Percentiles rank a stretch among this genome's conserved stretches.
Conservation (phyloP, 2,797 vertebrate genomes). For the Morus bassanus region DNA sequence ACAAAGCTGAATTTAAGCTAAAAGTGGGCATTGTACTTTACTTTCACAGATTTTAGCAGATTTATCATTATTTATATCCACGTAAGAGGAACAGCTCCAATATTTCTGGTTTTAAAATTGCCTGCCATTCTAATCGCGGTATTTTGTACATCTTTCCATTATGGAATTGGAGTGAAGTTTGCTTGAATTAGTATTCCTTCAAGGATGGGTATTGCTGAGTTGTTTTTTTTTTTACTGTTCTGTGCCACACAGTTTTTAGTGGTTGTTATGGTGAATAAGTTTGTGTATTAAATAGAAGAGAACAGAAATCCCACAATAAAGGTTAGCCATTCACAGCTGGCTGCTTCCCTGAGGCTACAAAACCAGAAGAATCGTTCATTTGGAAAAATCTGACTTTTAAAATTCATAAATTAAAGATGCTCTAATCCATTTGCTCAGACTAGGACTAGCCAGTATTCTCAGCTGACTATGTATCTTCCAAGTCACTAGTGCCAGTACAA, state of each 20-base stretch:
- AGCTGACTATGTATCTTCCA: not conserved
- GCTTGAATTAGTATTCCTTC: not conserved
- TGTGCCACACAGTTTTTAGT: not conserved
- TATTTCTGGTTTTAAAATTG: not conserved
- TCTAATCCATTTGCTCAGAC: not conserved
- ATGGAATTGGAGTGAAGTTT: not conserved
- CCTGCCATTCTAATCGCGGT: not conserved
- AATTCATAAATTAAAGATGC: not conserved
- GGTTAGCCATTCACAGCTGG: not conserved
- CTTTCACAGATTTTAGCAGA: not conserved
- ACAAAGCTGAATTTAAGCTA: not conserved
- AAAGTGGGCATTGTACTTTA: not conserved
- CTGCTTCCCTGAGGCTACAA: not conserved
- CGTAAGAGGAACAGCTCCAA: not conserved
- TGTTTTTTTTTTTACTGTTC: not conserved
- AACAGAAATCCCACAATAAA: conserved; percentile 38
- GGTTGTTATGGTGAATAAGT: conserved; percentile 32
- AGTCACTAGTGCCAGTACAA: not conserved
- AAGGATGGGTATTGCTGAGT: not conserved
- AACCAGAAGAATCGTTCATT: not conserved
- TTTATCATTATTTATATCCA: not conserved
- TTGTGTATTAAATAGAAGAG: not conserved
- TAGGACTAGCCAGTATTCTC: not conserved
- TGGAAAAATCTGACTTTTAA: not conserved
- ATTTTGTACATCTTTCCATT: not conserved